phyloP scores from a whole-genome alignment of 2,113 vertebrate genomes.

The Brachyistius frenatus region DNA sequence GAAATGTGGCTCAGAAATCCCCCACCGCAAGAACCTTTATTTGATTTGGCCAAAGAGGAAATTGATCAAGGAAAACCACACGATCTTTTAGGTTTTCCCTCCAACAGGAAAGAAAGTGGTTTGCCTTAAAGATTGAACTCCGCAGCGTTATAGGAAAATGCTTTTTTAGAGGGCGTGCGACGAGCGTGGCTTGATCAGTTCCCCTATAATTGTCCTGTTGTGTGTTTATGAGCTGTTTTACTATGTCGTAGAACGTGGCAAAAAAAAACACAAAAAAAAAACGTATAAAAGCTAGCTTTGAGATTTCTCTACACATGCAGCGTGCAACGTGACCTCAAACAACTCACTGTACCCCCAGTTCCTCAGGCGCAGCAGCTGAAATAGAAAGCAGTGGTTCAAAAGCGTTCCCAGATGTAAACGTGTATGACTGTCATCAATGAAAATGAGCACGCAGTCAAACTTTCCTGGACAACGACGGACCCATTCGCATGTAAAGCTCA shows the following conservation, averaged over 20 bases:
- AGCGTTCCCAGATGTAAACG: constrained; percentile 14
- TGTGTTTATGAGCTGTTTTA: constrained; percentile 19
- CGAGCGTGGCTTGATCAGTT: constrained; percentile 13
- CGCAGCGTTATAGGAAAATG: constrained; percentile 28
- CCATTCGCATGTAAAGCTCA: constrained; percentile 22
- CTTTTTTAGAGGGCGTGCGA: background rate
- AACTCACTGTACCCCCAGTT: background rate
- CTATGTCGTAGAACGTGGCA: background rate
- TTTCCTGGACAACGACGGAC: constrained; percentile 31
- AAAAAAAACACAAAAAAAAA: background rate
- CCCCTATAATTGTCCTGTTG: background rate
- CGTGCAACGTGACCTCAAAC: background rate
- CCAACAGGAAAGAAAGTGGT: constrained; percentile 33
- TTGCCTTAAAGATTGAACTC: constrained; percentile 9
- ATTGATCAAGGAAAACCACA: constrained; percentile 49
- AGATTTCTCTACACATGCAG: background rate
- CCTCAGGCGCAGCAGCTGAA: constrained; percentile 2
- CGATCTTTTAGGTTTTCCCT: constrained; percentile 16
- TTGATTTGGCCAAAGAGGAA: constrained; percentile 50
- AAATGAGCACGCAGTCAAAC: constrained; percentile 33
- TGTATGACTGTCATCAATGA: constrained; percentile 1
- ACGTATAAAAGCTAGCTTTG: background rate
- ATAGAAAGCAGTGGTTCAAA: constrained; percentile 18
- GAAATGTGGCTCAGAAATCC: constrained; percentile 53
- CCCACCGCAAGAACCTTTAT: constrained; percentile 46